Evolutionary conservation across 2,888 invertebrate genomes (phyloP).

Genomic region (Psylliodes chrysocephalus): DNA sequence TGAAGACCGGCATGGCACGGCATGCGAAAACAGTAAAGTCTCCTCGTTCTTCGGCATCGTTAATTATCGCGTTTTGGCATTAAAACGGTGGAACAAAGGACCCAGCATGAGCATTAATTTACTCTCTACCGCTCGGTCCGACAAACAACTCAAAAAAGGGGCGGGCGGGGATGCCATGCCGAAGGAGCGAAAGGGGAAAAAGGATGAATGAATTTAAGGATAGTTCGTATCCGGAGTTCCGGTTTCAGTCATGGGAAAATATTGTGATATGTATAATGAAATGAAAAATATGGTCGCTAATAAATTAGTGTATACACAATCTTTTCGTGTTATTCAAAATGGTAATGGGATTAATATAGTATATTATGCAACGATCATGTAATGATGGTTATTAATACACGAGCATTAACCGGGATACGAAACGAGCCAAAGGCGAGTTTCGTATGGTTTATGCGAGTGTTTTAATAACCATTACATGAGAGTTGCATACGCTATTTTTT

Average conservation of each 20-base stretch:
- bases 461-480: no score
- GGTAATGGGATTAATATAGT: no score
- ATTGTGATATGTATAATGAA: neutral
- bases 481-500: no score
- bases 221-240: conserved; percentile 20
- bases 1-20: conserved; percentile 10
- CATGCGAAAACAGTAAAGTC: conserved; percentile 34
- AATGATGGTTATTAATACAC: no score
- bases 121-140: conserved; percentile 27
- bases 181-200: neutral
- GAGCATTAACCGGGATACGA: no score
- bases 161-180: neutral
- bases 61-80: conserved; percentile 39
- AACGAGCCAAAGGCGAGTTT: no score
- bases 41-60: conserved; percentile 34
- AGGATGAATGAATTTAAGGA: conserved; percentile 12
- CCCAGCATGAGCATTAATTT: conserved; percentile 37
- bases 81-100: conserved; percentile 40
- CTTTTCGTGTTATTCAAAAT: no score
- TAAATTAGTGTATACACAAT: no score
- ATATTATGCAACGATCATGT: no score
- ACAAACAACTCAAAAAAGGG: conserved; percentile 29
- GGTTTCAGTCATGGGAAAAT: conserved; percentile 16
- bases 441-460: no score
- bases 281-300: no score